phyloP scores from a whole-genome alignment of 2,888 invertebrate species.

The Steinernema carpocapsae region DNA sequence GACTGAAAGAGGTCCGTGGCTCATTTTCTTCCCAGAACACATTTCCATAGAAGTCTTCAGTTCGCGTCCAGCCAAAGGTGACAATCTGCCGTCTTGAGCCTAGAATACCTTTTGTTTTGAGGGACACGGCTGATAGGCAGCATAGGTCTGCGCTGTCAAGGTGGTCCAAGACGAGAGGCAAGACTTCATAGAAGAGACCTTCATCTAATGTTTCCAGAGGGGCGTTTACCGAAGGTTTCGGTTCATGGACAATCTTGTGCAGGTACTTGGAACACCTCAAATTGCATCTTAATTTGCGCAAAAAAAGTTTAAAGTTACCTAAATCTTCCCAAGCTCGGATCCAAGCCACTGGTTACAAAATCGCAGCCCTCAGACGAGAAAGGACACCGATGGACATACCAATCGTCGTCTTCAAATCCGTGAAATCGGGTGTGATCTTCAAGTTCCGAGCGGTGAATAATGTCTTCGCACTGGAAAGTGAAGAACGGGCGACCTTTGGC shows the following conservation, averaged over 20 bases:
- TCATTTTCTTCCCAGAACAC: constrained; percentile 23
- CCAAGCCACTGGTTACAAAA: constrained; percentile 31
- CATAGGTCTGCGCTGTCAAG: constrained; percentile 41
- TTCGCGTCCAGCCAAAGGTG: not conserved
- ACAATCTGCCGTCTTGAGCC: not conserved
- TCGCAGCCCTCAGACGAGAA: constrained; percentile 39
- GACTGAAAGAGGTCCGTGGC: not conserved
- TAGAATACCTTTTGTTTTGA: constrained; percentile 25
- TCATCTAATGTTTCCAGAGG: constrained; percentile 16
- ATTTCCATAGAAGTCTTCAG: constrained; percentile 25
- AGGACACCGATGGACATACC: constrained; percentile 43
- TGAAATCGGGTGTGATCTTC: constrained; percentile 42
- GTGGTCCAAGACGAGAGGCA: constrained; percentile 26
- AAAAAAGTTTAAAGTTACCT: too few species aligned
- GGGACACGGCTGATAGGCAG: constrained; percentile 35
- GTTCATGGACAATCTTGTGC: constrained; percentile 35
- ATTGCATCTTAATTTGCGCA: too few species aligned
- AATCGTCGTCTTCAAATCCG: constrained; percentile 35
- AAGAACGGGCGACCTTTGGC: constrained; percentile 28
- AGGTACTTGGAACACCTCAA: constrained; percentile 39
- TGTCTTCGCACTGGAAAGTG: constrained; percentile 38
- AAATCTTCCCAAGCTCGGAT: not conserved
- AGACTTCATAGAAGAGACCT: constrained; percentile 2
- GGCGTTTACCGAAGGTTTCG: constrained; percentile 31
- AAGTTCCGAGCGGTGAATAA: constrained; percentile 42